These are phyloP conservation scores for Frankliniella intonsa DNA, from an alignment of 2,888 invertebrate species.

Conservation along the genomic window DNA sequence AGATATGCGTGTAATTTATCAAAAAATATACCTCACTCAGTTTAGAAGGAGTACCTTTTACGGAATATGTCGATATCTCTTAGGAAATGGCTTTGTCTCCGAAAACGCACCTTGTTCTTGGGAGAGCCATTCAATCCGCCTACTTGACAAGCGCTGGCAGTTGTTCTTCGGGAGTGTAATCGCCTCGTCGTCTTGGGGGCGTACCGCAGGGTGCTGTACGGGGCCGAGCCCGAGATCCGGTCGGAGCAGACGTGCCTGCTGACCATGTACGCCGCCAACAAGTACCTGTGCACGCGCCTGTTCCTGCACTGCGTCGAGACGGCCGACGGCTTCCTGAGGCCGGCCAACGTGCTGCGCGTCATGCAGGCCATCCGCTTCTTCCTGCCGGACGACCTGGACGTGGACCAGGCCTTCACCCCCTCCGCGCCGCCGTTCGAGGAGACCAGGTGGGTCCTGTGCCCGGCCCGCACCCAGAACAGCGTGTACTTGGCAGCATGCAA, in stretches of 20 bases:
- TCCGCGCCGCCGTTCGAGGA: background rate
- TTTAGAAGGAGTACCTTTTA: no score
- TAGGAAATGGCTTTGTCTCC: no score
- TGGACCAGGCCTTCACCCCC: background rate
- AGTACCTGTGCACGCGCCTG: constrained; percentile 65
- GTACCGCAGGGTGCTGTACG: constrained; percentile 56
- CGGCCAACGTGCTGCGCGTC: constrained; percentile 61
- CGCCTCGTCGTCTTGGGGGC: background rate
- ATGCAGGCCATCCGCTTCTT: constrained; percentile 49
- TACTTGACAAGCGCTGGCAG: no score
- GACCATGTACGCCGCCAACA: constrained; percentile 68
- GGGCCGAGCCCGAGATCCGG: constrained; percentile 57
- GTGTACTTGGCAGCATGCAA: background rate
- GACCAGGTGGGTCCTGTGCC: background rate
- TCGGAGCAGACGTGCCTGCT: constrained; percentile 62
- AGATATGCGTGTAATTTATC: no score
- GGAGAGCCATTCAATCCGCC: no score
- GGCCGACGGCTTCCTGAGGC: constrained; percentile 59
- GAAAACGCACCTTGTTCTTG: no score
- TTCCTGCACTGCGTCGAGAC: constrained; percentile 63
- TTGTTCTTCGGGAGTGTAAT: no score
- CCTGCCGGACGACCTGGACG: constrained; percentile 22
- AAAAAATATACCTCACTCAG: no score
- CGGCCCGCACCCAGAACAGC: no score
- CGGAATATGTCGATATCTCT: no score